These are phyloP conservation scores for Grammomys surdaster DNA, from an alignment of 2,113 vertebrate genomes.

Conservation along the genomic window DNA sequence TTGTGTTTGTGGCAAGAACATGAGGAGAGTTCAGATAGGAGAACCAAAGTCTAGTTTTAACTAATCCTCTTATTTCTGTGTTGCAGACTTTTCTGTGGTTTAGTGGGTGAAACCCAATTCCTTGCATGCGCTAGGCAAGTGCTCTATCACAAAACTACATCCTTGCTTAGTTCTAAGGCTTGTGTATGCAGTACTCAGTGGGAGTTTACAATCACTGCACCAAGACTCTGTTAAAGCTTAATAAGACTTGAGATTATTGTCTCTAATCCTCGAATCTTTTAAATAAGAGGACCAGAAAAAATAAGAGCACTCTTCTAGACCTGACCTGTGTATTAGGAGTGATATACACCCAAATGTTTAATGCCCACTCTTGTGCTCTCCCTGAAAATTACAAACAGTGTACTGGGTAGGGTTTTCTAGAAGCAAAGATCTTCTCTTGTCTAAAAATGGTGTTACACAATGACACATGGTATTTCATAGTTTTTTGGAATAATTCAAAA, in stretches of 20 bases:
- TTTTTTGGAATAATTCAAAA: background rate
- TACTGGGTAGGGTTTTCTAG: background rate
- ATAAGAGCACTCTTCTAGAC: background rate
- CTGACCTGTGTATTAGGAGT: background rate
- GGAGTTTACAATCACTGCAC: background rate
- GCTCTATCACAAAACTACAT: background rate
- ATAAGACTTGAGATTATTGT: background rate
- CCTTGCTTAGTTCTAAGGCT: background rate
- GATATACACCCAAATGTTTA: background rate
- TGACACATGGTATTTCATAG: background rate
- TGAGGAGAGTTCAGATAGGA: background rate
- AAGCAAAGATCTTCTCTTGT: background rate
- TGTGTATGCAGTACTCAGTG: background rate
- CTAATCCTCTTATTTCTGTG: background rate
- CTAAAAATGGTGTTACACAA: background rate
- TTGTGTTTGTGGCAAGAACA: background rate
- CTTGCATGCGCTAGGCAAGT: background rate
- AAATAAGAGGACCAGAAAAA: background rate
- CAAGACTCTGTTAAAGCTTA: background rate
- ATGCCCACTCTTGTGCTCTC: background rate
- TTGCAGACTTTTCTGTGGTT: background rate
- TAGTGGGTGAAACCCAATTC: background rate
- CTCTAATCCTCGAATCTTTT: background rate
- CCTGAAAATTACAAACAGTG: background rate
- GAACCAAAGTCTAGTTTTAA: background rate